These are phyloP conservation scores for Yponomeuta plumbellus DNA, from an alignment of 2,888 invertebrate genomes.

Conservation along the genomic window DNA sequence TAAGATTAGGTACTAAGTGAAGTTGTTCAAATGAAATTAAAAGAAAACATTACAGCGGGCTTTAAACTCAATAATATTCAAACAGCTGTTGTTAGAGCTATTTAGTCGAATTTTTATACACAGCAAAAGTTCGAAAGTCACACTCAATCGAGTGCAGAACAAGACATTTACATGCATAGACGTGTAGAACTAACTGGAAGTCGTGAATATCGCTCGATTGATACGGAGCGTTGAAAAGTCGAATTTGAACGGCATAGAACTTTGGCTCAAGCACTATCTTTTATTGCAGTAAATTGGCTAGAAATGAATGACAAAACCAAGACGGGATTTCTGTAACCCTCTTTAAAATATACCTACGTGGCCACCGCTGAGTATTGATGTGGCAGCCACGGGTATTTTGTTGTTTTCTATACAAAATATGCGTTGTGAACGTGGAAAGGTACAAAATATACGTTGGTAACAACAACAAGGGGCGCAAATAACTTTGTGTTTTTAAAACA, in stretches of 20 bases:
- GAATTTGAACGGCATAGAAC: too few species aligned
- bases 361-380: too few species aligned
- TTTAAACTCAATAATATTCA: neutral
- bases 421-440: neutral
- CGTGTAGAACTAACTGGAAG: neutral
- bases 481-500: neutral
- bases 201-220: too few species aligned
- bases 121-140: neutral
- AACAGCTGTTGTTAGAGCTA: neutral
- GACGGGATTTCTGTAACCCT: neutral
- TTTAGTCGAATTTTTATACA: neutral
- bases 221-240: too few species aligned
- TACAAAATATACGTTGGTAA: too few species aligned
- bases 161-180: neutral
- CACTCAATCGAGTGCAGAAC: neutral
- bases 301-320: too few species aligned
- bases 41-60: neutral
- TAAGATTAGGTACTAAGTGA: neutral
- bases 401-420: conserved; percentile 1
- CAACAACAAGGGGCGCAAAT: neutral
- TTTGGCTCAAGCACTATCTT: too few species aligned
- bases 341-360: too few species aligned
- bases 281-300: too few species aligned
- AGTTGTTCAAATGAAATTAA: neutral
- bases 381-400: neutral